These are phyloP conservation scores for Phyto melanocephala DNA, from an alignment of 2,888 invertebrate genomes.

Conservation along the genomic window DNA sequence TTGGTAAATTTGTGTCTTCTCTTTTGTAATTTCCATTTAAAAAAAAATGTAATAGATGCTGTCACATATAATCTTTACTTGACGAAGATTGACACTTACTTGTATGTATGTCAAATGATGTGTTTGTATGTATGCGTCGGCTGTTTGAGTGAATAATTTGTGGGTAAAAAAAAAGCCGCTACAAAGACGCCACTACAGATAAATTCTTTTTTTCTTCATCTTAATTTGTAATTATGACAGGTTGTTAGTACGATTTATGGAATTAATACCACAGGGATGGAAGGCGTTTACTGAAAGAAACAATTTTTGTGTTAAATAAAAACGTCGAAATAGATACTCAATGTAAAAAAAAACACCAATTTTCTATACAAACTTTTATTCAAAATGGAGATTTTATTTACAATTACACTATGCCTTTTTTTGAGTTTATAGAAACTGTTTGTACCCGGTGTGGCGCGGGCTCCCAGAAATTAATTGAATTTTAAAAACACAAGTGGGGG, in stretches of 20 bases:
- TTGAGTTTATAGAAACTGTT: too few relatives aligned
- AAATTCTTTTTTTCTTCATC: conserved; percentile 1
- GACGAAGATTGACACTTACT: conserved; percentile 64
- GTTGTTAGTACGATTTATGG: conserved; percentile 19
- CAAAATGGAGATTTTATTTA: too few relatives aligned
- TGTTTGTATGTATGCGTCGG: not conserved
- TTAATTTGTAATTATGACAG: conserved; percentile 43
- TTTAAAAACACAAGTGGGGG: too few relatives aligned
- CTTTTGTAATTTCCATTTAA: not conserved
- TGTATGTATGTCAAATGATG: conserved; percentile 51
- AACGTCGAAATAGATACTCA: too few relatives aligned
- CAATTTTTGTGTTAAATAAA: too few relatives aligned
- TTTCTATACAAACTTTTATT: too few relatives aligned
- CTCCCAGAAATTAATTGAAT: too few relatives aligned
- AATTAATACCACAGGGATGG: not conserved
- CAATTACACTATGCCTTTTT: too few relatives aligned
- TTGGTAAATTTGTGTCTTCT: not conserved
- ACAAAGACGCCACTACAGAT: conserved; percentile 24
- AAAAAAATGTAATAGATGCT: conserved; percentile 37
- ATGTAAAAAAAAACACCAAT: too few relatives aligned
- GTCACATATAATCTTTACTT: conserved; percentile 49
- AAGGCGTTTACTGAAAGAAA: not conserved
- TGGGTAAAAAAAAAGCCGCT: not conserved
- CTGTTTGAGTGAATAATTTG: not conserved
- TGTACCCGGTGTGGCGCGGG: too few relatives aligned